Evolutionary conservation across 2,797 vertebrate genomes (phyloP).

Genomic region (Paedocypris micromegethes): DNA sequence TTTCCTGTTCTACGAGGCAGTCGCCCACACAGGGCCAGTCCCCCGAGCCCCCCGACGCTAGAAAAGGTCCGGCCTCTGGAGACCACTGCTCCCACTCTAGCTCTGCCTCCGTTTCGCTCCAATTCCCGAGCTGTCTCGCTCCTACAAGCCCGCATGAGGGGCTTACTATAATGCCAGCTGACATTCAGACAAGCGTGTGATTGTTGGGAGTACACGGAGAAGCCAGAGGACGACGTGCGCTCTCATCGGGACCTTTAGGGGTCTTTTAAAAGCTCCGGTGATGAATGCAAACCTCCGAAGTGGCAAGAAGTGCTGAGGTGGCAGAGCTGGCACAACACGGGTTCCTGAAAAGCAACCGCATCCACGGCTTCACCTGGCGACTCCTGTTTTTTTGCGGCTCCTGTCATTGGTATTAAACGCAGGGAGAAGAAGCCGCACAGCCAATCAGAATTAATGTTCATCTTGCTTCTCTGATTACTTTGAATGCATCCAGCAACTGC

Average conservation of each 20-base stretch:
- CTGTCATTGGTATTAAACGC: conserved; percentile 15
- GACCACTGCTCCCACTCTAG: conserved; percentile 53
- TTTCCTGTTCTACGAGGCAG: conserved; percentile 37
- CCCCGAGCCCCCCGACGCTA: conserved; percentile 34
- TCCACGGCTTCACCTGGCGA: conserved; percentile 41
- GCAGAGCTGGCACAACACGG: conserved; percentile 22
- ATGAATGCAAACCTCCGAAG: conserved; percentile 49
- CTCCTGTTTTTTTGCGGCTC: conserved; percentile 31
- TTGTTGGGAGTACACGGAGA: conserved; percentile 54
- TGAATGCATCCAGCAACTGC: neutral
- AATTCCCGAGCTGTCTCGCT: conserved; percentile 58
- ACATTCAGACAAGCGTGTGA: conserved; percentile 67
- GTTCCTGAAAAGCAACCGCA: conserved; percentile 57
- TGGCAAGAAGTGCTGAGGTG: neutral
- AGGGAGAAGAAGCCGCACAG: neutral
- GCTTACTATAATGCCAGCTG: conserved; percentile 65
- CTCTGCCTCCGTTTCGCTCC: conserved; percentile 58
- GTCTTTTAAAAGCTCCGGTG: conserved; percentile 61
- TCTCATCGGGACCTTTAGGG: conserved; percentile 58
- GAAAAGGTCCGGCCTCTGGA: conserved; percentile 56
- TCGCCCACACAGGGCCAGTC: conserved; percentile 33
- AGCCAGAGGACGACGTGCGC: conserved; percentile 44
- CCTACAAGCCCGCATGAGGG: conserved; percentile 50
- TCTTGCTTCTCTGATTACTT: conserved; percentile 5
- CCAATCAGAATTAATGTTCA: conserved; percentile 17